These are phyloP conservation scores for Apotomis capreana DNA, from an alignment of 2,888 invertebrate genomes.

Conservation along the genomic window DNA sequence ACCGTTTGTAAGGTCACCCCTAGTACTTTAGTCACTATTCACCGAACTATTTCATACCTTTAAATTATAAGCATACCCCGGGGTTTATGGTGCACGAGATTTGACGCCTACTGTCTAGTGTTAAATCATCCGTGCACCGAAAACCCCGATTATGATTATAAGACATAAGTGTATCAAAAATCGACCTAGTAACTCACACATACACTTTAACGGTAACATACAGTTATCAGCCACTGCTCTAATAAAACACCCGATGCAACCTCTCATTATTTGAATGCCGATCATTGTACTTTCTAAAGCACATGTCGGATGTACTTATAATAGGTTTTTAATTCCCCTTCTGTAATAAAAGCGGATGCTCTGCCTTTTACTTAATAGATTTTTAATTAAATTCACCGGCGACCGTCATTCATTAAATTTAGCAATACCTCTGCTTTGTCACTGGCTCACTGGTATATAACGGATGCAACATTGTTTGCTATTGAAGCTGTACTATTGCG, in stretches of 20 bases:
- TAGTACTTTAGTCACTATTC: too few species aligned
- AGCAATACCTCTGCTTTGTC: not conserved
- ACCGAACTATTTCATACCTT: too few species aligned
- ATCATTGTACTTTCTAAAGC: slow-evolving; percentile 36
- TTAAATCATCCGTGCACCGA: not conserved
- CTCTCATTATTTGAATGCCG: slow-evolving; percentile 27
- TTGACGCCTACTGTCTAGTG: not conserved
- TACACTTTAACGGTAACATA: slow-evolving; percentile 8
- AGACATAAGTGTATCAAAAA: slow-evolving; percentile 1
- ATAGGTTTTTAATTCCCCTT: slow-evolving; percentile 23
- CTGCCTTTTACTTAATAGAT: slow-evolving; percentile 25
- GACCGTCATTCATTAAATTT: slow-evolving; percentile 2
- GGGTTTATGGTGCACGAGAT: too few species aligned
- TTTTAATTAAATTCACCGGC: slow-evolving; percentile 27
- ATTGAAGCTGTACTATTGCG: too few species aligned
- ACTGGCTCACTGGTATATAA: too few species aligned
- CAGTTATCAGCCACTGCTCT: slow-evolving; percentile 6
- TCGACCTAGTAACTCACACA: slow-evolving; percentile 3
- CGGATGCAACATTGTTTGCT: too few species aligned
- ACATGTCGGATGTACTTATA: slow-evolving; percentile 1
- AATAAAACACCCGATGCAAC: slow-evolving; percentile 30
- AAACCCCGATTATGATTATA: not conserved
- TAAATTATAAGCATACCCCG: too few species aligned
- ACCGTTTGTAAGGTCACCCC: too few species aligned
- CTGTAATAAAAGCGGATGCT: slow-evolving; percentile 21